Base-by-base conservation (phyloP, 1,140 invertebrate genomes). In the Drosophila melanica region DNA sequence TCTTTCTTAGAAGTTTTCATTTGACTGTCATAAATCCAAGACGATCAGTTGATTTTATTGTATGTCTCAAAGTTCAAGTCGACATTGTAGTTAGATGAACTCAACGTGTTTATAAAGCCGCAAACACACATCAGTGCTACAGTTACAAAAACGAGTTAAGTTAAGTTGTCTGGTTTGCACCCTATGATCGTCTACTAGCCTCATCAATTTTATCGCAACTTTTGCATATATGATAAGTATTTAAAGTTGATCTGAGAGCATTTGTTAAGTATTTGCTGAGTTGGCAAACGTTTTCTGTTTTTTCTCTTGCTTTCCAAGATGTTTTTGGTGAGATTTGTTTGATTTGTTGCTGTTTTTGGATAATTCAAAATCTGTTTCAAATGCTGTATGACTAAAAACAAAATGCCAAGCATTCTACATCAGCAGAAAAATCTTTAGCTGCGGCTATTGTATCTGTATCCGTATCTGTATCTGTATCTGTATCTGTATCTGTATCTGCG, bases 371-470 rank as follows among this genome's bases (percentile, higher is more conserved):
- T 44, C 20, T 42, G 51, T 75, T 45, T 64, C 20, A 74, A 55
- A 27, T 39, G 64, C 54, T 73, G 30, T 68, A 79, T 78, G 76
- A 63, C 51, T 74, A 80, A 72, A 62, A 59, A 68, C 70, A 50
- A 79, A 64, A 80, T 71, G 77, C 72, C 55, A 62, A 70, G 50
- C 51, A 30, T 62, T 75, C 35, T 51, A 23, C 23, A 73, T 69
- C 58, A 64, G 59, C 65, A 73, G 70, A 80, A 71, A 62, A 79
- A 75, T 79, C 69, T 79, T 60, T 67, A 45, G 58, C 73, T 42
- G 16, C 23, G 54, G 11, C 20, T 39, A 20, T 48, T 47, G 42
- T 66, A 57, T 59, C 39, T 65, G 37, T 72, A 44, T 69, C 6
- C 59, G n/a, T 60, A 50, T 37, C 20, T 47, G 33, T 64, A 39